phyloP scores from a whole-genome alignment of 2,888 invertebrate species.

The Chaitophorus viminalis region DNA sequence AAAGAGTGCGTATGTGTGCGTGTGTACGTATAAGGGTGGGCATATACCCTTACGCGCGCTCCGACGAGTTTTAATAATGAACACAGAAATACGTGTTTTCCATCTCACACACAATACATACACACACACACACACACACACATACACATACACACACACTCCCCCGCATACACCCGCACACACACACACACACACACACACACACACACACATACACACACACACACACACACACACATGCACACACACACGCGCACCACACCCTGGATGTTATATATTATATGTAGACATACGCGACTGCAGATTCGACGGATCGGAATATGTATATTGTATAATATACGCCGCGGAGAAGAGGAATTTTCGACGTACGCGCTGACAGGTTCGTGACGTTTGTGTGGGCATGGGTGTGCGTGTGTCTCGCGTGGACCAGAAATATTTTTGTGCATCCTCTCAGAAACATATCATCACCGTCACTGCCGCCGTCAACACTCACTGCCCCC shows the following conservation, averaged over 20 bases:
- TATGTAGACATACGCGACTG: background rate
- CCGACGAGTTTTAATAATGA: background rate
- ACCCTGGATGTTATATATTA: no score
- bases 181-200: no score
- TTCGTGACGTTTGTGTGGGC: conserved; percentile 43
- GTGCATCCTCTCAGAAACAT: background rate
- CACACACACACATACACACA: no score
- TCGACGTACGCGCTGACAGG: conserved; percentile 41
- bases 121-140: no score
- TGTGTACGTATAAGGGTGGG: background rate
- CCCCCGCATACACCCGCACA: no score
- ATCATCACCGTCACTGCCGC: no score
- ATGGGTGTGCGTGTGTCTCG: conserved; percentile 12
- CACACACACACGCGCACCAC: no score
- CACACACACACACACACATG: no score
- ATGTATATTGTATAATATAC: background rate
- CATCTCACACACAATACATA: no score
- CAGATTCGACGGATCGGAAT: conserved; percentile 35
- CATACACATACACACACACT: no score
- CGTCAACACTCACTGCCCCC: no score
- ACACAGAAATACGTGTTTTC: background rate
- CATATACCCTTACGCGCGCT: background rate
- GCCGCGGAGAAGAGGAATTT: background rate
- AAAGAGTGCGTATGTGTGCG: no score
- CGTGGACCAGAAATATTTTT: conserved; percentile 17